Evolutionary conservation across 2,797 vertebrate genomes (phyloP), one percentile per base, ranked within the genome.

Genomic region (Limosa lapponica): DNA sequence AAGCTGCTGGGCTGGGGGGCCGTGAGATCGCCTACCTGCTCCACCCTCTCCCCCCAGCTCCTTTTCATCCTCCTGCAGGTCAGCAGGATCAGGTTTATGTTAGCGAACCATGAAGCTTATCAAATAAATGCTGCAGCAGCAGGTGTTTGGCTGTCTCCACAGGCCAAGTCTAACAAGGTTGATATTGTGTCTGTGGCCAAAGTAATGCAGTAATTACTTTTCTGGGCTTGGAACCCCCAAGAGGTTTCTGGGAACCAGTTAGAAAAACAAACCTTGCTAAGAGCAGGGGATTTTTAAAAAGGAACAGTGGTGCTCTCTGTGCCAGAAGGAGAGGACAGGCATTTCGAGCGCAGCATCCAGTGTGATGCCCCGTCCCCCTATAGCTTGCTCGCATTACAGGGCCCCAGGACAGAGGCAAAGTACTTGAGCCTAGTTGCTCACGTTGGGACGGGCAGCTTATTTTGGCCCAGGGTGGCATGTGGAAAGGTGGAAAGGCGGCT

Each of bases 11-110:
- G 34, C 74, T 3, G 48, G 69, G 17, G 27, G 96, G 94, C 96
- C 8, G 43, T 95, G 81, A 85, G 96, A 94, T 85, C 27, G 20
- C 89, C 90, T 93, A 88, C 52, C 65, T 96, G 96, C 92, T 91
- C 86, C 64, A 18, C 87, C 90, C 93, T 91, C 96, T 87, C 46
- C n/a, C 87, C 75, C 72, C 41, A 3, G 46, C 55, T 96, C 78
- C 96, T 98, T 97, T 97, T 97, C 96, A 97, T 98, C 96, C 84
- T 96, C 66, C 77, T 92, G 94, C 94, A 96, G 96, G 97, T 97
- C 97, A 97, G 93, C 81, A 62, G 96, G 97, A 97, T 98, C 97
- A 94, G 95, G 97, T 97, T 97, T 96, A 96, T 82, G 89, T 48
- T 96, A 97, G 94, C 54, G 44, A 93, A 96, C 95, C 94, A 96